Evolutionary conservation across 2,113 vertebrate species (phyloP), one percentile per base, ranked within the genome.

Genomic region (Ciconia maguari): DNA sequence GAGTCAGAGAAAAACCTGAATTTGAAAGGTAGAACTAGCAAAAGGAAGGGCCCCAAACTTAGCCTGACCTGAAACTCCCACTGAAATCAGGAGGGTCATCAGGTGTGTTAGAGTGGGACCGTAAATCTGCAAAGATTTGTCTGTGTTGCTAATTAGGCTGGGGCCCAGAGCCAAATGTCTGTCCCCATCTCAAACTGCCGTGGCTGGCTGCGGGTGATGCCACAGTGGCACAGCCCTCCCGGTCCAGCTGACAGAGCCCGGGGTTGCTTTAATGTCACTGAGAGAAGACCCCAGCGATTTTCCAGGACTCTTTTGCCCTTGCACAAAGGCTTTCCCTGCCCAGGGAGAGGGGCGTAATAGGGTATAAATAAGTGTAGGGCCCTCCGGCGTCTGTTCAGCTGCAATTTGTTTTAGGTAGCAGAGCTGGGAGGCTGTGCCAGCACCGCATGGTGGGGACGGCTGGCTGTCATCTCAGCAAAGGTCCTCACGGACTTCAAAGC

Each of bases 371-470:
- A 49, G 49, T 1, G 0, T 1, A 26, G 52, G 32, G 14, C n/a
- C 19, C 41, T 74, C 38, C 75, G 58, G 68, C 58, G 21, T 66
- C 51, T 4, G 1, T 46, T 74, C 49, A 54, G 48, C 48, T 89
- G 80, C 32, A 38, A 46, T 87, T 94, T 68, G 52, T 68, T 60
- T 60, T 84, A 77, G 60, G 69, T 26, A 27, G 78, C 72, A 71
- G 65, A 75, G 57, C 78, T 76, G 70, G 57, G 61, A 84, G 65
- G 69, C 61, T 76, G 65, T 79, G 87, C 74, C 84, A 82, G 65
- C 8, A 5, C 55, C 1, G 2, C 55, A 36, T 0, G 0, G 69
- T 0, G 0, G 42, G 34, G 72, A 32, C 0, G 6, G 44, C 57
- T 71, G 36, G 24, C 42, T 89, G 42, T 80, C 34, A 8, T 66